These are phyloP conservation scores for Penaeus vannamei DNA, from an alignment of 1,140 invertebrate genomes.

Conservation along the genomic window DNA sequence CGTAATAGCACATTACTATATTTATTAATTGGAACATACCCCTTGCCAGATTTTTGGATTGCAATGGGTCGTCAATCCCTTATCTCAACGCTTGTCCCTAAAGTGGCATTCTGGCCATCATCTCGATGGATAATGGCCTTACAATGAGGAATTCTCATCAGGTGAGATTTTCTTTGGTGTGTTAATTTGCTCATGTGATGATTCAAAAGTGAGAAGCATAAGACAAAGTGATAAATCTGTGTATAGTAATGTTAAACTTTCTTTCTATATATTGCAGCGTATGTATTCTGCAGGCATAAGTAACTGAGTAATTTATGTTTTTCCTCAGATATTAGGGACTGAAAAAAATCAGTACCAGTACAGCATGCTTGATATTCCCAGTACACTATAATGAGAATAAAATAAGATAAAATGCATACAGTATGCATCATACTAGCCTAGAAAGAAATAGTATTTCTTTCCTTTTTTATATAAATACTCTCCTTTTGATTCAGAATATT, in stretches of 20 bases:
- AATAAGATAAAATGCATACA: too few species aligned
- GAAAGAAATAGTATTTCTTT: background rate
- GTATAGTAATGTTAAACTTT: too few species aligned
- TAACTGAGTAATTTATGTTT: too few species aligned
- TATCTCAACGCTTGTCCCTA: slow-evolving; percentile 71
- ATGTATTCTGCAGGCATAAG: too few species aligned
- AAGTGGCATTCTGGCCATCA: slow-evolving; percentile 70
- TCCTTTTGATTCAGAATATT: background rate
- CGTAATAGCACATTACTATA: too few species aligned
- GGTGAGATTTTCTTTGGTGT: slow-evolving; percentile 65
- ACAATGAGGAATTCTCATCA: slow-evolving; percentile 70
- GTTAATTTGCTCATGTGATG: background rate
- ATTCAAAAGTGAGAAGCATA: background rate
- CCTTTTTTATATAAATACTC: slow-evolving; percentile 3
- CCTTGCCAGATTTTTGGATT: slow-evolving; percentile 70
- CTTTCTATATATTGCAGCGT: too few species aligned
- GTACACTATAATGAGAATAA: too few species aligned
- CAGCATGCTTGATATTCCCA: too few species aligned
- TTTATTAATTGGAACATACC: background rate
- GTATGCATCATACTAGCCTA: too few species aligned
- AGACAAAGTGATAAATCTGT: too few species aligned
- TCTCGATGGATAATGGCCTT: slow-evolving; percentile 71
- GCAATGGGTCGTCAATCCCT: slow-evolving; percentile 69
- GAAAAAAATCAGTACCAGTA: too few species aligned
- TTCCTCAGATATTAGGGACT: too few species aligned